Evolutionary conservation across 2,797 vertebrate genomes (phyloP).

Genomic region (Erithacus rubecula): DNA sequence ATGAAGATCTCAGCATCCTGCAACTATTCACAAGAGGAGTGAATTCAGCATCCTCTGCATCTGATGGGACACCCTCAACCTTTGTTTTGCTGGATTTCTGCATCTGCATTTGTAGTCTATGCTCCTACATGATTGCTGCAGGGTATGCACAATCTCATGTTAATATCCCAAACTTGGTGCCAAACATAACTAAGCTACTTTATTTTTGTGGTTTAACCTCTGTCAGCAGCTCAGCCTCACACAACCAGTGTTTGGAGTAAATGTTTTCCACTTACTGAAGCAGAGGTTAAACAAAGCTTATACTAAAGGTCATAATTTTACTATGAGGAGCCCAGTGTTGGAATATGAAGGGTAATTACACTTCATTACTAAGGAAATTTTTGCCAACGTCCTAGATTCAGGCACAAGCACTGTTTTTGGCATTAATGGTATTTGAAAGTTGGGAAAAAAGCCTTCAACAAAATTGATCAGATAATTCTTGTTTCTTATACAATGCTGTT

Average conservation of each 20-base stretch:
- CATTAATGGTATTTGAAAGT: neutral
- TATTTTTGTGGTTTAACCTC: neutral
- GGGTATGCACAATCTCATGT: no score
- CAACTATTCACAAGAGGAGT: neutral
- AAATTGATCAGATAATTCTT: neutral
- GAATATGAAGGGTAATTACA: neutral
- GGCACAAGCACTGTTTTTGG: neutral
- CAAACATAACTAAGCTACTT: neutral
- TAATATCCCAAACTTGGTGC: neutral
- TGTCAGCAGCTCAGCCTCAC: neutral
- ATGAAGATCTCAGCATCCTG: fast-evolving
- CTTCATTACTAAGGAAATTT: neutral
- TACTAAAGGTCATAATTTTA: neutral
- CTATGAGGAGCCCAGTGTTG: neutral
- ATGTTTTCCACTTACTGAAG: neutral
- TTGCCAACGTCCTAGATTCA: neutral
- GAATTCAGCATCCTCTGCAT: neutral
- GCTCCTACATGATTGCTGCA: neutral
- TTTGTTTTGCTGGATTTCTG: neutral
- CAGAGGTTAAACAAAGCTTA: neutral
- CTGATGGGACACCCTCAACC: neutral
- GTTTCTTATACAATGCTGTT: fast-evolving
- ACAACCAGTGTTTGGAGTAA: neutral
- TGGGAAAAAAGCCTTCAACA: fast-evolving
- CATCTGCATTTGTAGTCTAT: no score